Conservation (phyloP, 2,113 vertebrate species). For the Channa maculata region DNA sequence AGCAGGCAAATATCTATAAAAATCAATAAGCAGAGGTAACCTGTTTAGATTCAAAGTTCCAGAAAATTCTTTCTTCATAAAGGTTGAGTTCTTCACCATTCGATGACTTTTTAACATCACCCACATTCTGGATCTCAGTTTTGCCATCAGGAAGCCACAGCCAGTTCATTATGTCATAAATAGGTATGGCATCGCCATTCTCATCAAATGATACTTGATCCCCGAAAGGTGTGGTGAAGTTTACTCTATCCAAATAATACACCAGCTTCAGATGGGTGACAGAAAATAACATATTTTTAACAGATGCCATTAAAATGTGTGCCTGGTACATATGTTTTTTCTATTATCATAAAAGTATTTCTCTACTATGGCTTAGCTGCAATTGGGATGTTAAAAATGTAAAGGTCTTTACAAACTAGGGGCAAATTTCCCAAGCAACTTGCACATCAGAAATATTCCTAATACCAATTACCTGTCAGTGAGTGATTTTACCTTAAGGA, state of each 20-base stretch:
- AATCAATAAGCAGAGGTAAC: constrained; percentile 56
- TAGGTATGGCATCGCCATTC: constrained; percentile 80
- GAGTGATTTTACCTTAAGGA: no score
- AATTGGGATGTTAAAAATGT: neutral
- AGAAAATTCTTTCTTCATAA: constrained; percentile 70
- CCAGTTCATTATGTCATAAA: constrained; percentile 84
- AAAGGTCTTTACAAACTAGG: no score
- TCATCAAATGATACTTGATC: constrained; percentile 80
- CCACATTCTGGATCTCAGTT: constrained; percentile 64
- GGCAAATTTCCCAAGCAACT: no score
- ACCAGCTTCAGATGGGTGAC: constrained; percentile 70
- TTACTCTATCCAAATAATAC: constrained; percentile 77
- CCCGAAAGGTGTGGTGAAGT: constrained; percentile 77
- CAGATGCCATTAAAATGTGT: neutral
- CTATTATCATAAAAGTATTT: no score
- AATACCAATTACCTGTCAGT: no score
- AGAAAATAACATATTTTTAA: neutral
- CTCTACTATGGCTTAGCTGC: no score
- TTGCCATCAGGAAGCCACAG: constrained; percentile 63
- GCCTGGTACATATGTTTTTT: no score
- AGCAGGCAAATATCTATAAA: neutral
- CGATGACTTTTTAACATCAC: constrained; percentile 66
- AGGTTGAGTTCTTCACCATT: constrained; percentile 66
- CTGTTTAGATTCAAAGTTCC: constrained; percentile 55
- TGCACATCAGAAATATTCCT: no score